phyloP scores from a whole-genome alignment of 2,888 invertebrate genomes.

The Agrochola litura region DNA sequence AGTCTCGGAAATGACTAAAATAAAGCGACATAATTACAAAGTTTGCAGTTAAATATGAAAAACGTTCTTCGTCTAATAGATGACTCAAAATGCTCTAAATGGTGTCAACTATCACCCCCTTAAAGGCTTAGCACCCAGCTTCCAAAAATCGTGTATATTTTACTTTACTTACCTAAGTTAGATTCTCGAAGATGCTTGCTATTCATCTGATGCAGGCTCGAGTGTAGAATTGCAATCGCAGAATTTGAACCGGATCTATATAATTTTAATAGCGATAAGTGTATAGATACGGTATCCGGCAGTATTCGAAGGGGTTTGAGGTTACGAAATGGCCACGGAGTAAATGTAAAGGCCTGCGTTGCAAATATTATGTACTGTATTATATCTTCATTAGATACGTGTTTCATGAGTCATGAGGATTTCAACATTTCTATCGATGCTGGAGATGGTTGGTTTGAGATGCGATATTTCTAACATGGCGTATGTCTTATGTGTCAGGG shows the following conservation, averaged over 20 bases:
- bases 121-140: no score
- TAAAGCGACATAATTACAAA: no score
- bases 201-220: conserved; percentile 5
- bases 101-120: no score
- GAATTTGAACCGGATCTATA: conserved; percentile 29
- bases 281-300: neutral
- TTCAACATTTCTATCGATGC: no score
- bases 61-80: no score
- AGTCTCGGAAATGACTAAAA: no score
- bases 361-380: neutral
- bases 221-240: neutral
- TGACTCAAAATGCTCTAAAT: no score
- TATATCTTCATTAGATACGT: neutral
- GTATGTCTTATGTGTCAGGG: no score
- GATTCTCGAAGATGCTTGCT: neutral
- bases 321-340: conserved; percentile 22
- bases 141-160: neutral
- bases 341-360: neutral
- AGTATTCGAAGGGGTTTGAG: neutral
- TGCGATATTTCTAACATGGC: no score
- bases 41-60: no score
- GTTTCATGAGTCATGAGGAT: neutral
- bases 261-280: neutral
- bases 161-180: neutral
- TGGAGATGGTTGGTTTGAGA: neutral